Conservation (phyloP, 2,797 vertebrate genomes). For the Enteromius viviparus region DNA sequence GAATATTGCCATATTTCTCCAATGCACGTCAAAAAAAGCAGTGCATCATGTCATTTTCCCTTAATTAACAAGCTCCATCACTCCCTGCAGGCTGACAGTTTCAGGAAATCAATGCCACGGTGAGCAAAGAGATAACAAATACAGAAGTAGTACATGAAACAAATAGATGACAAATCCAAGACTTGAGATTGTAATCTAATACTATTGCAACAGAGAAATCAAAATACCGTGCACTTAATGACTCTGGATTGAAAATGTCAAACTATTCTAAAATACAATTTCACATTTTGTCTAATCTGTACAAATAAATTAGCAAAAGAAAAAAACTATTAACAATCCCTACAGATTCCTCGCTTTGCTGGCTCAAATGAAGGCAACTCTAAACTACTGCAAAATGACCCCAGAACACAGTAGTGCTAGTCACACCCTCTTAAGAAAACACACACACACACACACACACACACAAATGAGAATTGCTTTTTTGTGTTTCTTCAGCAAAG, state of each 20-base stretch:
- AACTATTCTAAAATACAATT: constrained; percentile 44
- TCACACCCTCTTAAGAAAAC: constrained; percentile 43
- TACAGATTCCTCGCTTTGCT: constrained; percentile 20
- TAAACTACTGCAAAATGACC: constrained; percentile 56
- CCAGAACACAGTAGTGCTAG: constrained; percentile 67
- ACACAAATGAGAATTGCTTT: constrained; percentile 24
- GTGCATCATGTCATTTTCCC: background rate
- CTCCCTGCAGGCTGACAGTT: background rate
- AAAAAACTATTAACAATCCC: constrained; percentile 24
- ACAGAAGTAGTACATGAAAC: constrained; percentile 41
- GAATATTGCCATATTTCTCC: constrained; percentile 5
- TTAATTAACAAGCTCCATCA: background rate
- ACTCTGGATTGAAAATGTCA: background rate
- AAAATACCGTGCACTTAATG: constrained; percentile 38
- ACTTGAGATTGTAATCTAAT: constrained; percentile 27
- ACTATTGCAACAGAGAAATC: constrained; percentile 28
- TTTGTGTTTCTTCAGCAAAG: constrained; percentile 15
- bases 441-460: constrained; percentile 45
- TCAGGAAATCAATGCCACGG: background rate
- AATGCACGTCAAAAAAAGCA: constrained; percentile 12
- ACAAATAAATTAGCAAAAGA: constrained; percentile 55
- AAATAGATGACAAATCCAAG: constrained; percentile 21
- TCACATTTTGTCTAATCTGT: constrained; percentile 58
- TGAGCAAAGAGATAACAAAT: constrained; percentile 31
- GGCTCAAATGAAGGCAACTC: constrained; percentile 69